Evolutionary conservation across 2,797 vertebrate genomes (phyloP).

Genomic region (Acridotheres tristis): DNA sequence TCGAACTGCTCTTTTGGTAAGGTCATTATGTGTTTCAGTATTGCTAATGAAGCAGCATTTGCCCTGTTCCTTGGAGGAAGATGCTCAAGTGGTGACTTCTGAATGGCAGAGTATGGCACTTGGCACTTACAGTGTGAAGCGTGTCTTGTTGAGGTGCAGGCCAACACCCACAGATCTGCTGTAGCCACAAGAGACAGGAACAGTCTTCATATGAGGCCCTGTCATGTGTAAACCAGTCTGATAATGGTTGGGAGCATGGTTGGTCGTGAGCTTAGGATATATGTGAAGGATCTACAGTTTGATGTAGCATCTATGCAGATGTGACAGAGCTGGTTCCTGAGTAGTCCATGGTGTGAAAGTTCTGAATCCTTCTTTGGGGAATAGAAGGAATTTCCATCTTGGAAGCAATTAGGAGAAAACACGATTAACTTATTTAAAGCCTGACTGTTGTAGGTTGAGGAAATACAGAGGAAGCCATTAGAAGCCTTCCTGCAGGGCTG

Average conservation of each 20-base stretch:
- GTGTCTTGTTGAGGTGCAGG: neutral
- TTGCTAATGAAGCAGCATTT: neutral
- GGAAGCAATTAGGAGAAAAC: neutral
- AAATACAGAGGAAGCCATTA: neutral
- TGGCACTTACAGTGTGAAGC: accelerated
- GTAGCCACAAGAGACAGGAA: neutral
- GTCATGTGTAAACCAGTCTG: neutral
- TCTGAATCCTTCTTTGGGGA: neutral
- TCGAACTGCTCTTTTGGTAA: neutral
- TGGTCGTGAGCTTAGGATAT: neutral
- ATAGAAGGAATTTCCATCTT: neutral
- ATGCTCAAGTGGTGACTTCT: neutral
- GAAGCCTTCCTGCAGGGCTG: neutral
- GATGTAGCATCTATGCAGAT: neutral
- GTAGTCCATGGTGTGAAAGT: neutral
- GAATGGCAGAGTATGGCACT: neutral
- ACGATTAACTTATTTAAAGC: neutral
- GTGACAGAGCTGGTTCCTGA: neutral
- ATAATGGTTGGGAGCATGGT: neutral
- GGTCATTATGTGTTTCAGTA: neutral
- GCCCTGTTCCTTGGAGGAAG: neutral
- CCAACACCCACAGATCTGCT: neutral
- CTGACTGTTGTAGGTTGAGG: neutral
- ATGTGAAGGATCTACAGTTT: neutral
- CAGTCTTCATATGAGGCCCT: neutral